phyloP scores from a whole-genome alignment of 2,888 invertebrate species.

The Patella depressa region DNA sequence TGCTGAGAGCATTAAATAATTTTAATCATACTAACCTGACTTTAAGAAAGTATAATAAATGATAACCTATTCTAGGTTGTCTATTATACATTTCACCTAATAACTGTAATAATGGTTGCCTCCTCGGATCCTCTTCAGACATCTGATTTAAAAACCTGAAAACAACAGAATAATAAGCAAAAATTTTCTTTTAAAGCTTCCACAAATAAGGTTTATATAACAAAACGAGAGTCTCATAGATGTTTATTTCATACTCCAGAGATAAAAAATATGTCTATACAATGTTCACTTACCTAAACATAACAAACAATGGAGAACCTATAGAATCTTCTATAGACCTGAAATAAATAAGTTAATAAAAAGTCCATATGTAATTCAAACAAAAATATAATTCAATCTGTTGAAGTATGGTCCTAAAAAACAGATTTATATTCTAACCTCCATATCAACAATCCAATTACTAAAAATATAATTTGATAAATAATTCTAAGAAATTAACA shows the following conservation, averaged over 20 bases:
- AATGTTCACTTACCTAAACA: slow-evolving; percentile 76
- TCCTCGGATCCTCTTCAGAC: slow-evolving; percentile 81
- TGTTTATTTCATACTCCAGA: too few species aligned
- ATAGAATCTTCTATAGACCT: slow-evolving; percentile 81
- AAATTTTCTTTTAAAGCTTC: too few species aligned
- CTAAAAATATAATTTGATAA: background rate
- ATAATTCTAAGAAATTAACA: background rate
- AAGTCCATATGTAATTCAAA: too few species aligned
- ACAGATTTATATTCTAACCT: too few species aligned
- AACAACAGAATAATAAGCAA: background rate
- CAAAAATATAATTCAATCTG: too few species aligned
- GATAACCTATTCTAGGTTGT: slow-evolving; percentile 85
- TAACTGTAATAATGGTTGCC: slow-evolving; percentile 84
- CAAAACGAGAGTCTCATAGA: too few species aligned
- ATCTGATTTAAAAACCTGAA: slow-evolving; percentile 81
- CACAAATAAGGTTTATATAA: too few species aligned
- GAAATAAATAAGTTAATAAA: slow-evolving; percentile 29
- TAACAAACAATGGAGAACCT: slow-evolving; percentile 86
- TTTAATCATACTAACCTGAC: slow-evolving; percentile 69
- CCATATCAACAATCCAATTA: background rate
- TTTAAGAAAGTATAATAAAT: slow-evolving; percentile 90
- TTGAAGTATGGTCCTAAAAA: too few species aligned
- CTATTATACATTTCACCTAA: slow-evolving; percentile 83
- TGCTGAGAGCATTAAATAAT: too few species aligned
- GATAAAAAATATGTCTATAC: too few species aligned